Evolutionary conservation across 2,113 vertebrate genomes (phyloP).

Genomic region (Oreochromis niloticus): DNA sequence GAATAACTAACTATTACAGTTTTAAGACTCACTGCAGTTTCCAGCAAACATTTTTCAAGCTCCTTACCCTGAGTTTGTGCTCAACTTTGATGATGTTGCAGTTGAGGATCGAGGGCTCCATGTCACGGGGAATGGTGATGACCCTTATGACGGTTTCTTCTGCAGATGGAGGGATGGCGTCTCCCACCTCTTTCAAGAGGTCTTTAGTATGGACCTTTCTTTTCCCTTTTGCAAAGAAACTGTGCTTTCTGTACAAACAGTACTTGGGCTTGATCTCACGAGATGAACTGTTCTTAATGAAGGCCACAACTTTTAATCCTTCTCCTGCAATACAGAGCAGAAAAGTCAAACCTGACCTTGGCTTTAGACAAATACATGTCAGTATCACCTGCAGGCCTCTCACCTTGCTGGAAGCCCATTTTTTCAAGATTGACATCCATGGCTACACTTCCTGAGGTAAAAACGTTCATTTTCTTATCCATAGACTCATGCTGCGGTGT

Average conservation of each 20-base stretch:
- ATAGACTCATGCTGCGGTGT: slow-evolving; percentile 48
- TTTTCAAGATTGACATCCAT: slow-evolving; percentile 66
- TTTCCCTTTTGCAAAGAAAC: slow-evolving; percentile 49
- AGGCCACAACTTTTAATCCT: slow-evolving; percentile 46
- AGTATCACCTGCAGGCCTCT: background rate
- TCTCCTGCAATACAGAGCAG: slow-evolving; percentile 38
- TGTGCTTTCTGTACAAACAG: slow-evolving; percentile 62
- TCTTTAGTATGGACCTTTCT: slow-evolving; percentile 31
- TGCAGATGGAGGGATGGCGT: slow-evolving; percentile 40
- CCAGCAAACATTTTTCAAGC: background rate
- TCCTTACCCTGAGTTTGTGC: slow-evolving; percentile 65
- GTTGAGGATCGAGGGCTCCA: background rate
- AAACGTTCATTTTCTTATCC: slow-evolving; percentile 60
- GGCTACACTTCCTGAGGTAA: slow-evolving; percentile 57
- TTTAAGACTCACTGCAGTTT: rapidly evolving
- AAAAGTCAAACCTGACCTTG: background rate
- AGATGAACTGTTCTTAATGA: slow-evolving; percentile 61
- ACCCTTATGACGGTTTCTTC: slow-evolving; percentile 17
- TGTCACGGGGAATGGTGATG: slow-evolving; percentile 46
- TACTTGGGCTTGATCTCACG: slow-evolving; percentile 63
- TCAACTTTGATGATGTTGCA: slow-evolving; percentile 61
- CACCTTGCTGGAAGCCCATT: slow-evolving; percentile 53
- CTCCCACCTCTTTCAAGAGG: slow-evolving; percentile 58
- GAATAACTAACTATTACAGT: background rate
- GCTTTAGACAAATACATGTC: background rate